These are phyloP conservation scores for Nycticorax nycticorax DNA, from an alignment of 2,113 vertebrate genomes.

Conservation along the genomic window DNA sequence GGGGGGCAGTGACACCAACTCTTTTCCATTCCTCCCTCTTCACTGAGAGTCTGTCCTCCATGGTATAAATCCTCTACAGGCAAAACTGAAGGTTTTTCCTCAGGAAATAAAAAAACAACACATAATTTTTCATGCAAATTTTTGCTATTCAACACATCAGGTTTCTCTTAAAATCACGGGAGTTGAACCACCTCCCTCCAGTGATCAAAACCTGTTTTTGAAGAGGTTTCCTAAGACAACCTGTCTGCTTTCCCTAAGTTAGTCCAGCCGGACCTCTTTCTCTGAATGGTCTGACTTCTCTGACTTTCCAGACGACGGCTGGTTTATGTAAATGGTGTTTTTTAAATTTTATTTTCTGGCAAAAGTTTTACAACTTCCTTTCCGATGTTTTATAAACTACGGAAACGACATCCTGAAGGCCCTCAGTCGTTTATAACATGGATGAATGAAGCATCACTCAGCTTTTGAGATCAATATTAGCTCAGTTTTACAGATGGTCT, in stretches of 20 bases:
- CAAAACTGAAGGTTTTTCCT: neutral
- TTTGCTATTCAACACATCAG: neutral
- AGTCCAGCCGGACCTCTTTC: neutral
- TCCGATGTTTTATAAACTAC: neutral
- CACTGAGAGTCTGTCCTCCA: neutral
- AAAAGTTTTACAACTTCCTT: conserved; percentile 7
- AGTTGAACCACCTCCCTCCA: neutral
- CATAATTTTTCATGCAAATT: neutral
- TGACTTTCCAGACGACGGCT: neutral
- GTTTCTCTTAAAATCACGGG: neutral
- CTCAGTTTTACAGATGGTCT: conserved; percentile 25
- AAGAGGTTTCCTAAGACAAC: neutral
- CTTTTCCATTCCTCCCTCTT: neutral
- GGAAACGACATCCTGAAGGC: neutral
- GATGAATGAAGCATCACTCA: neutral
- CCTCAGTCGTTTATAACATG: neutral
- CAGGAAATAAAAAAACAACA: neutral
- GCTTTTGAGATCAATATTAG: conserved; percentile 36
- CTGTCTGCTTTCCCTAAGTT: neutral
- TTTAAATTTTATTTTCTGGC: neutral
- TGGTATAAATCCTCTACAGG: neutral
- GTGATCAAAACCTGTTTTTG: neutral
- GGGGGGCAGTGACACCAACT: neutral
- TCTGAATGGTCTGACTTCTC: neutral
- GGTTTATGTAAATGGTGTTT: neutral